Conservation (phyloP, 2,888 invertebrate genomes). For the Arrhopalites spinosus region DNA sequence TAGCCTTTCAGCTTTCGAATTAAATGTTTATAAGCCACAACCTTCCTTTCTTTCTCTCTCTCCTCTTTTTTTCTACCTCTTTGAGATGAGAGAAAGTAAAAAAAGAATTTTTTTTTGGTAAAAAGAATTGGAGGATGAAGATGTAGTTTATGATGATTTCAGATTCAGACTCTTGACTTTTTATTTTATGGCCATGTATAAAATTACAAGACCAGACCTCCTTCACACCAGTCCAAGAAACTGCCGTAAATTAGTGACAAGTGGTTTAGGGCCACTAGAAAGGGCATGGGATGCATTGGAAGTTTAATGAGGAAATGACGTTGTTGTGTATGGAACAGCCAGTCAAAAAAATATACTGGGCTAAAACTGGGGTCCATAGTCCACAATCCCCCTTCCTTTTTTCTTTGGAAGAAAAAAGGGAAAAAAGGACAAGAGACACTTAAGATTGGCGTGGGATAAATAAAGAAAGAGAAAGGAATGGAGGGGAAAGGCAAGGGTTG, state of each 20-base stretch:
- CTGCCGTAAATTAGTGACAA: conserved; percentile 3
- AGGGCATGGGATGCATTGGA: background rate
- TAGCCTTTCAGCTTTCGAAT: too few species aligned
- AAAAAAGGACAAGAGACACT: background rate
- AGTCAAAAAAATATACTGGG: background rate
- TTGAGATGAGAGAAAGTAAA: too few species aligned
- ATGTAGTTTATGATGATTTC: too few species aligned
- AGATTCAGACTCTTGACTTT: too few species aligned
- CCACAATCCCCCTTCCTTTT: too few species aligned
- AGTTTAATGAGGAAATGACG: background rate
- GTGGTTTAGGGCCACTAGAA: background rate
- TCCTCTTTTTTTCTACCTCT: too few species aligned
- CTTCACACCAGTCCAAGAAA: background rate
- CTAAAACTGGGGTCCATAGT: too few species aligned
- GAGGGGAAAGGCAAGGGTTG: conserved; percentile 7
- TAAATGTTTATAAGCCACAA: too few species aligned
- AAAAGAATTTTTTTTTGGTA: too few species aligned
- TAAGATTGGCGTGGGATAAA: background rate
- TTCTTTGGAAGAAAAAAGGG: background rate
- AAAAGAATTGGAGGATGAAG: too few species aligned
- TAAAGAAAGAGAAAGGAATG: background rate
- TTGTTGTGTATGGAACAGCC: background rate
- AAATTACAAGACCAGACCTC: background rate
- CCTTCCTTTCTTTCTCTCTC: too few species aligned
- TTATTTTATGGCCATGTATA: too few species aligned